Evolutionary conservation across 2,888 invertebrate species (phyloP).

Genomic region (Meta bourneti): DNA sequence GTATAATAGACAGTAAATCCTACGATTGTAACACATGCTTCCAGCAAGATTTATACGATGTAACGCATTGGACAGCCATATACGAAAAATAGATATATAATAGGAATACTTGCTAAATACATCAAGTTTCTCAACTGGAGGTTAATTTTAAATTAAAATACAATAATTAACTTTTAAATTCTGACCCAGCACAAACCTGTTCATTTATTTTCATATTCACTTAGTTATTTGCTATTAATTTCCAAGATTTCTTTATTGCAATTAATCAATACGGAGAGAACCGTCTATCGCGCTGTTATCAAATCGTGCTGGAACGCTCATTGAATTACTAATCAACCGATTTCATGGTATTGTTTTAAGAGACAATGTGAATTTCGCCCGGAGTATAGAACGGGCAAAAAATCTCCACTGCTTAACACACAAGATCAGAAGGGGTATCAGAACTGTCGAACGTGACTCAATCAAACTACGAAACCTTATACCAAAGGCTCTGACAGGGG

Average conservation of each 20-base stretch:
- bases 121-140: neutral
- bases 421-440: constrained; percentile 41
- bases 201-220: constrained; percentile 19
- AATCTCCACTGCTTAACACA: neutral
- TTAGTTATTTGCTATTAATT: constrained; percentile 36
- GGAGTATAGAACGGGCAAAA: constrained; percentile 3
- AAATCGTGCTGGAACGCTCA: constrained; percentile 47
- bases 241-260: constrained; percentile 15
- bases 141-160: neutral
- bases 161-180: neutral
- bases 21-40: no score
- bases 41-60: no score
- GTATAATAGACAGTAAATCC: no score
- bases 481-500: constrained; percentile 13
- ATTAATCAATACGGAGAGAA: constrained; percentile 55
- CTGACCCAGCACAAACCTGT: constrained; percentile 15
- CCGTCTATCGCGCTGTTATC: constrained; percentile 33
- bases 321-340: constrained; percentile 64
- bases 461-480: constrained; percentile 29
- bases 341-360: constrained; percentile 67
- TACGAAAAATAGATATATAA: neutral
- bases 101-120: neutral
- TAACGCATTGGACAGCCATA: neutral
- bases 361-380: constrained; percentile 56
- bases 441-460: constrained; percentile 58